phyloP scores from a whole-genome alignment of 1,140 invertebrate genomes.

The Orchestia grillus region DNA sequence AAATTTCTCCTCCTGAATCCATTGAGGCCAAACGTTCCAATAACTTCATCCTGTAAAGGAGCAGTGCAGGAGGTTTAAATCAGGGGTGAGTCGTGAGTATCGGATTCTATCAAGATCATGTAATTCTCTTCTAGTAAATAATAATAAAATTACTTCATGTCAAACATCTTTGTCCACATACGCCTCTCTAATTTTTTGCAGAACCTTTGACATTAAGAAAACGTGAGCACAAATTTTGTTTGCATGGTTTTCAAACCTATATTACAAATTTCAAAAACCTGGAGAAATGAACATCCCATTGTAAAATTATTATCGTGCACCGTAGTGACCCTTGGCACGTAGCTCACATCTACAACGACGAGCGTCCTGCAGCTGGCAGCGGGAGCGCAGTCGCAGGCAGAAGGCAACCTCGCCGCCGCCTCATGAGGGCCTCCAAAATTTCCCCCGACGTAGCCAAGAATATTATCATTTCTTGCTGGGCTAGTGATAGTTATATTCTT shows the following conservation, averaged over 20 bases:
- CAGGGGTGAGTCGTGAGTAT: not conserved
- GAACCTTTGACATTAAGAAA: no score
- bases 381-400: not conserved
- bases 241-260: no score
- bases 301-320: not conserved
- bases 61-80: not conserved
- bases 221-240: no score
- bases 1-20: slow-evolving; percentile 30
- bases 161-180: not conserved
- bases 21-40: not conserved
- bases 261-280: no score
- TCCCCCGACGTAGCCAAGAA: not conserved
- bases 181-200: not conserved
- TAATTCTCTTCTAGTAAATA: not conserved
- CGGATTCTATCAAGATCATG: not conserved
- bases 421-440: not conserved
- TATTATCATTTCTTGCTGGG: not conserved
- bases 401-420: not conserved
- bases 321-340: no score
- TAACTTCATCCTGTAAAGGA: slow-evolving; percentile 3
- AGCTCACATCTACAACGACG: not conserved
- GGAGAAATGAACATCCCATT: no score
- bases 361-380: not conserved
- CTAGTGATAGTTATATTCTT: not conserved
- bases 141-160: not conserved